Base-by-base conservation (phyloP, 2,113 vertebrate species). In the Urocynchramus pylzowi region DNA sequence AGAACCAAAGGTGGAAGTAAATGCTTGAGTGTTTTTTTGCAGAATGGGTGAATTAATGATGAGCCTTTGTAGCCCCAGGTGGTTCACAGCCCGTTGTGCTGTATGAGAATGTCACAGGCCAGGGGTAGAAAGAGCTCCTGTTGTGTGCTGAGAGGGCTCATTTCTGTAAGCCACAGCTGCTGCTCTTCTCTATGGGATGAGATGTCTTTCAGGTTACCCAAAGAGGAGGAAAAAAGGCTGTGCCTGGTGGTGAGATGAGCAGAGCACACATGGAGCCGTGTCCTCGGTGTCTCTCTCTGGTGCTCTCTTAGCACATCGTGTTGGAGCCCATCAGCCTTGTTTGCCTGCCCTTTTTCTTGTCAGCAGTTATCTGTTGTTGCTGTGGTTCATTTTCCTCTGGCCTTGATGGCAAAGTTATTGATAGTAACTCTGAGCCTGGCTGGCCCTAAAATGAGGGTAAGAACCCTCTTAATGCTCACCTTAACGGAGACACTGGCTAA, bases 221-320 rank as follows among this genome's bases (percentile, higher is more conserved):
- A 16, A 50, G 67, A 59, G 59, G 50, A 56, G 37, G 23, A 64
- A 50, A 42, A 39, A 10, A 19, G 35, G 27, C 16, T 12, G 27
- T 59, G 68, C 35, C 33, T 78, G 54, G 16, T 78, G 41, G 2
- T 68, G 84, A 78, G 52, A 9, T 42, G 59, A 41, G 54, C 23
- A 22, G 23, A 19, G 7, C 37, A 21, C 17, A 15, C 0, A 0
- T 44, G 39, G 39, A 39, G 59, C 49, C 5, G 4, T 45, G 54
- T 87, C n/a, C 76, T 86, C 2, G 2, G 10, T 69, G 24, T 65
- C 7, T 60, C 9, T 69, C 10, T 16, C 44, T 37, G 53, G 15
- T 56, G 67, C 47, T 49, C 24, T 84, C 82, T 65, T 45, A 49
- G 3, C 42, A 26, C 31, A 19, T 17, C 0, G 0, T 18, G 26